Evolutionary conservation across 2,113 vertebrate species (phyloP), one percentile per base, ranked within the genome.

Genomic region (Typhlomys cinereus): DNA sequence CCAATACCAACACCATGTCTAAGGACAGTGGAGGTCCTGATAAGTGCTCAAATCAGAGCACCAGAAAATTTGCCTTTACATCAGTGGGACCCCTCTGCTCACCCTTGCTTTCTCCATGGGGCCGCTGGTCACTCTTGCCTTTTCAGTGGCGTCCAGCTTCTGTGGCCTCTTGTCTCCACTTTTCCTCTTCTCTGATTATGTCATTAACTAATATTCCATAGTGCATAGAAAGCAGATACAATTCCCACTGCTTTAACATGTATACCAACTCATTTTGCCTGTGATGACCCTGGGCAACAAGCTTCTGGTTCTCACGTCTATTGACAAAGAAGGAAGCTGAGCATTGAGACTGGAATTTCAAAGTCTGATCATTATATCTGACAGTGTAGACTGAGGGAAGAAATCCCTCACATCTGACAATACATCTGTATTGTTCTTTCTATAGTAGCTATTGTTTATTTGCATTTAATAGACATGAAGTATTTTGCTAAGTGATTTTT

Each of bases 281-380:
- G 11, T 27, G 73, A 29, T n/a, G 70, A n/a, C 12, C 82, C 3
- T 2, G 23, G 34, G 7, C 2, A 36, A 29, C 12, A 67, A 10
- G 48, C 15, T 3, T 4, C 6, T 12, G 21, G 15, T 61, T 7
- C 20, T 61, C 14, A 52, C 39, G 15, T 88, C 61, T 1, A 59
- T 39, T 71, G 52, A n/a, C 12, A 73, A 0, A 34, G 48, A 52
- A 61, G 46, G 36, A 87, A 75, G 3, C 31, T 74, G 6, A 4
- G 41, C 44, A 4, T 20, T 8, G 21, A 44, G 21, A 50, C 59
- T 67, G 41, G 11, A 34, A 76, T 52, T 34, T 13, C 2, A 6
- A 46, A 21, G 12, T 27, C 46, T 85, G 31, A 39, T 0, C 2
- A 18, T 14, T 11, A 3, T 1, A 4, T n/a, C 7, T 6, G 2